Percentiles rank a stretch among this genome's conserved stretches.
Evolutionary conservation across 2,113 vertebrate genomes (phyloP).

Genomic region (Melanocharis versteri): DNA sequence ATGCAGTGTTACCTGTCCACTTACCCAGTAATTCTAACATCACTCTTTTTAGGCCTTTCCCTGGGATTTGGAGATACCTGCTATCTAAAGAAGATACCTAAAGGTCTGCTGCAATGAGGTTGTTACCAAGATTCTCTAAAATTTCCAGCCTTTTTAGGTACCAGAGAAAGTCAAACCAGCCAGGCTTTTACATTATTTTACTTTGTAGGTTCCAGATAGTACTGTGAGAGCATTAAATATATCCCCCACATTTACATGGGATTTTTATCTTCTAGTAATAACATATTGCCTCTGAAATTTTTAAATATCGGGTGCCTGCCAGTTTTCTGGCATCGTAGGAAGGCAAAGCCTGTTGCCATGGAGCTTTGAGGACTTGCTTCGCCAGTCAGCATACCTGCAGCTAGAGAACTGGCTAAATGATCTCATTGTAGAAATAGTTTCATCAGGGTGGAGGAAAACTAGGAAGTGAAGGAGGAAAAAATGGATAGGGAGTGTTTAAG

Average conservation of each 20-base stretch:
- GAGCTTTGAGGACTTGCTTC: neutral
- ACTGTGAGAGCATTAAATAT: neutral
- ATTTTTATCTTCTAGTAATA: constrained; percentile 25
- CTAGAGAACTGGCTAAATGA: neutral
- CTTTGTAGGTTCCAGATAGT: neutral
- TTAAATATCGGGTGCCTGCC: neutral
- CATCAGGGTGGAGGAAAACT: neutral
- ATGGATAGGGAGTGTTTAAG: neutral
- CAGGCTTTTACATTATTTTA: neutral
- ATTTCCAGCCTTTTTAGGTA: neutral
- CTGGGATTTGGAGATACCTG: neutral
- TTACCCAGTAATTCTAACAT: neutral
- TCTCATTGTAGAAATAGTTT: neutral
- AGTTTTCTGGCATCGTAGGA: neutral
- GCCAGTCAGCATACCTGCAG: neutral
- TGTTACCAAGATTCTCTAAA: neutral
- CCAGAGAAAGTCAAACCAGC: neutral
- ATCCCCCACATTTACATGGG: neutral
- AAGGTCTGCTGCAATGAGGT: neutral
- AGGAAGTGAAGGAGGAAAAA: neutral
- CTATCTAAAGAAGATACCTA: neutral
- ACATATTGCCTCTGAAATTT: neutral
- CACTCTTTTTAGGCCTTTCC: neutral
- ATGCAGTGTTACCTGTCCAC: neutral
- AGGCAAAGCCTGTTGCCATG: constrained; percentile 30